phyloP scores from a whole-genome alignment of 2,888 invertebrate genomes.

The Agrilus mali region DNA sequence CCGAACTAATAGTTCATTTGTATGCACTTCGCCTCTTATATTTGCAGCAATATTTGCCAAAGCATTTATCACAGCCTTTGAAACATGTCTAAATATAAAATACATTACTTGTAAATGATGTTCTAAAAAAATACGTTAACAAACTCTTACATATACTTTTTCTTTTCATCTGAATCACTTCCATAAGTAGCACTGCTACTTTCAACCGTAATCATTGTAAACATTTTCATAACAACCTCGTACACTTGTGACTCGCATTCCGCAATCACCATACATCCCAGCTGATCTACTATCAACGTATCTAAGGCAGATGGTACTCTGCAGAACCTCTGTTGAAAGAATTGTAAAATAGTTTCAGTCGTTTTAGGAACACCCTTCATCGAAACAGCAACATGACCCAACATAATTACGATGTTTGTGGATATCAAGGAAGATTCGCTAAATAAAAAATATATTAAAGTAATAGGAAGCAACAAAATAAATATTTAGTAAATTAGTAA shows the following conservation, averaged over 20 bases:
- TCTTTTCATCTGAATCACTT: constrained; percentile 46
- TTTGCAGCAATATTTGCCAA: constrained; percentile 92
- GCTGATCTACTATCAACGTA: constrained; percentile 88
- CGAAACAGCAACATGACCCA: constrained; percentile 94
- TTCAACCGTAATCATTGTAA: constrained; percentile 88
- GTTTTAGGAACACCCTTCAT: constrained; percentile 88
- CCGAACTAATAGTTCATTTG: constrained; percentile 74
- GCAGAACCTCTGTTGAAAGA: constrained; percentile 92
- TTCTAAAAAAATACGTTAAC: not conserved
- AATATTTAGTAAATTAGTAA: not conserved
- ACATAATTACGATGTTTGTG: constrained; percentile 92
- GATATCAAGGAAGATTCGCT: constrained; percentile 88
- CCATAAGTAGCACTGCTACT: constrained; percentile 69
- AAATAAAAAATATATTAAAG: constrained; percentile 19
- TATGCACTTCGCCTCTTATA: constrained; percentile 74
- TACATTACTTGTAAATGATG: not conserved
- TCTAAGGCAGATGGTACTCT: constrained; percentile 87
- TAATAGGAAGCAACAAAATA: constrained; percentile 1
- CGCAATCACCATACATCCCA: constrained; percentile 96
- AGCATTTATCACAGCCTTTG: constrained; percentile 91
- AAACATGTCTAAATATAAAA: constrained; percentile 57
- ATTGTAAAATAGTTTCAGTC: constrained; percentile 88
- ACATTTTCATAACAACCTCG: constrained; percentile 97
- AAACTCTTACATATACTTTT: constrained; percentile 37
- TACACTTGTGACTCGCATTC: constrained; percentile 75